Conservation (phyloP, 2,888 invertebrate genomes). For the Athalia cordata region DNA sequence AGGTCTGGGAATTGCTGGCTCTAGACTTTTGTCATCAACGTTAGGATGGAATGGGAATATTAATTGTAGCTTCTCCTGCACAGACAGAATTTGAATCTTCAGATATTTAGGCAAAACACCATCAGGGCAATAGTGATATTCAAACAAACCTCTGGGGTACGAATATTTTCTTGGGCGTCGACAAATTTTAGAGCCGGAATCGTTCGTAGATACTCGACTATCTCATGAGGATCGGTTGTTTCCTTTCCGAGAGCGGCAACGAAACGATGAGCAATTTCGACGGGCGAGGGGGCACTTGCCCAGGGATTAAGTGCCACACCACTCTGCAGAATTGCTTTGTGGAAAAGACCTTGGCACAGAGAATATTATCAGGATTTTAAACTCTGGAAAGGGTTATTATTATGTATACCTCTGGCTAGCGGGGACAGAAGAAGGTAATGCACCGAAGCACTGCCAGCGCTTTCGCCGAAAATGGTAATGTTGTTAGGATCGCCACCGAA, state of each 20-base stretch:
- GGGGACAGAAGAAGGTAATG: constrained; percentile 59
- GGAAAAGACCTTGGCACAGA: constrained; percentile 59
- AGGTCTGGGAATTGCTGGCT: constrained; percentile 62
- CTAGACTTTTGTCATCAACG: constrained; percentile 49
- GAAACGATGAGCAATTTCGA: constrained; percentile 46
- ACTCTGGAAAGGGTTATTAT: too few species aligned
- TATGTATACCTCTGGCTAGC: constrained; percentile 57
- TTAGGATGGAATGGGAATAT: constrained; percentile 49
- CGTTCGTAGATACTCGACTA: constrained; percentile 56
- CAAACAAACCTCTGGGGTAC: constrained; percentile 47
- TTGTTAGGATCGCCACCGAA: constrained; percentile 65
- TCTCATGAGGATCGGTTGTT: constrained; percentile 55
- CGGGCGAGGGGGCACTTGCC: constrained; percentile 18
- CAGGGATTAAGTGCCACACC: constrained; percentile 55
- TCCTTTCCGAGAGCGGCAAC: constrained; percentile 55
- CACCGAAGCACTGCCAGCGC: constrained; percentile 57
- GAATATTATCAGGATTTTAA: not conserved
- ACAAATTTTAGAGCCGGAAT: constrained; percentile 61
- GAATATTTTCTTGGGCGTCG: constrained; percentile 47
- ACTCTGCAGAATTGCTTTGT: constrained; percentile 64
- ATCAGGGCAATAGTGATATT: not conserved
- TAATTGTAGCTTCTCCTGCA: constrained; percentile 38
- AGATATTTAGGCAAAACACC: too few species aligned
- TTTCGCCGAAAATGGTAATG: constrained; percentile 62
- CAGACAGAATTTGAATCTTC: not conserved